Evolutionary conservation across 2,888 invertebrate species (phyloP).

Genomic region (Perizoma affinitatum): DNA sequence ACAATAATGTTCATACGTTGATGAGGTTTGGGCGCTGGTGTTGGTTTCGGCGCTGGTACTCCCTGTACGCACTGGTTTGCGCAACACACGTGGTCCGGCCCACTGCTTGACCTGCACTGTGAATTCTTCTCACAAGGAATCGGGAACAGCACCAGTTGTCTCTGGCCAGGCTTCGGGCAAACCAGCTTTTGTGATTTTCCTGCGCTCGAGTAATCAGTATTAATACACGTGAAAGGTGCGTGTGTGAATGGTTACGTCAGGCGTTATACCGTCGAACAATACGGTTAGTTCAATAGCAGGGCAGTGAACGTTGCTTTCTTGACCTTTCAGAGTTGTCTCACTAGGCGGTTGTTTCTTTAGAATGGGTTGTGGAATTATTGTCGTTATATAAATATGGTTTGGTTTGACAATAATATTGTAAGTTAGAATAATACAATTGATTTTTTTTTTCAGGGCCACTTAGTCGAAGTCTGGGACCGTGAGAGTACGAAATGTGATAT

Average conservation of each 20-base stretch:
- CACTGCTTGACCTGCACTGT: slow-evolving; percentile 72
- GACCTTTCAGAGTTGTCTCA: slow-evolving; percentile 34
- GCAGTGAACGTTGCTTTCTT: slow-evolving; percentile 32
- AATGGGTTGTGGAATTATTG: slow-evolving; percentile 19
- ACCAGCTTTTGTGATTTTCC: slow-evolving; percentile 73
- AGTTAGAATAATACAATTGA: no score
- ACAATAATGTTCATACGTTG: slow-evolving; percentile 62
- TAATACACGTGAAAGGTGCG: slow-evolving; percentile 51
- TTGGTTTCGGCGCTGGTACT: slow-evolving; percentile 83
- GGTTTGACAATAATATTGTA: slow-evolving; percentile 5
- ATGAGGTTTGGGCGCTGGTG: slow-evolving; percentile 64
- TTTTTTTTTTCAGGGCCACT: no score
- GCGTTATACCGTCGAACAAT: slow-evolving; percentile 54
- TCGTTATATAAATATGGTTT: no score
- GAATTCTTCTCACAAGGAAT: slow-evolving; percentile 76
- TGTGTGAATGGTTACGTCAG: slow-evolving; percentile 55
- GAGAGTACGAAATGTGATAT: no score
- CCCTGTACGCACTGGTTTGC: slow-evolving; percentile 85
- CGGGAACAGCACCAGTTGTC: slow-evolving; percentile 69
- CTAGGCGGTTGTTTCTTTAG: slow-evolving; percentile 21
- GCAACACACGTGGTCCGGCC: slow-evolving; percentile 78
- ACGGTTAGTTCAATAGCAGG: slow-evolving; percentile 52
- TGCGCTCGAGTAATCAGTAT: slow-evolving; percentile 60
- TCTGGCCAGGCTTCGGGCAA: slow-evolving; percentile 69
- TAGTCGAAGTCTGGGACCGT: no score